Base-by-base conservation (phyloP, 2,113 vertebrate species). In the Scatophagus argus region DNA sequence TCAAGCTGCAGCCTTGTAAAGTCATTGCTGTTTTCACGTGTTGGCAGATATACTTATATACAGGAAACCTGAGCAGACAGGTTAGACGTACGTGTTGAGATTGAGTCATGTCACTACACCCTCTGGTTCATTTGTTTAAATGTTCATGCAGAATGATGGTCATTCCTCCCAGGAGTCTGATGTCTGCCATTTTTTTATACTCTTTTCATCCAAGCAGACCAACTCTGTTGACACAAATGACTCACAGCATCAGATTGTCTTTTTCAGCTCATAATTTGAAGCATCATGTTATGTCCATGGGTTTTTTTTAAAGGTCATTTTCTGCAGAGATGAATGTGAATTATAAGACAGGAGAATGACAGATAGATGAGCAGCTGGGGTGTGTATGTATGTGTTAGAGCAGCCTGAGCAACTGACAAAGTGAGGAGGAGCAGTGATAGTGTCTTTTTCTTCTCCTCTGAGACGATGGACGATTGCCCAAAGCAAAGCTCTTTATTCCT, bases 51-150 rank as follows among this genome's bases (percentile, higher is more conserved):
- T 92, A 91, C 88, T 49, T 76, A 66, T 90, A 88, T 86, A 83
- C 55, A 55, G 69, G 92, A 93, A 93, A 94, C 90, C 88, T 68
- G 91, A 94, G 89, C 73, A 91, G 87, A 88, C 92, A 92, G 90
- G 91, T 94, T 93, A 86, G 88, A 88, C 72, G 82, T 86, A 85
- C 82, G 29, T 84, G 84, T 49, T 72, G 66, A 89, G 86, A 88
- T 84, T 83, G 89, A 89, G 87, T 88, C 79, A 83, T 89, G 84
- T 88, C 84, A 85, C 84, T 25, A 47, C 85, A 88, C 92, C 83
- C 69, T 72, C 25, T 1, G 0, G 64, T 88, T 91, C 78, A 90
- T 89, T 81, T 88, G 83, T 67, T 90, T 72, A 76, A 89, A 86
- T 59, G 79, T 72, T 87, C 46, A 67, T 32, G 19, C 27, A 23